Conservation (phyloP, 2,888 invertebrate species). For the Neoaliturus tenellus region DNA sequence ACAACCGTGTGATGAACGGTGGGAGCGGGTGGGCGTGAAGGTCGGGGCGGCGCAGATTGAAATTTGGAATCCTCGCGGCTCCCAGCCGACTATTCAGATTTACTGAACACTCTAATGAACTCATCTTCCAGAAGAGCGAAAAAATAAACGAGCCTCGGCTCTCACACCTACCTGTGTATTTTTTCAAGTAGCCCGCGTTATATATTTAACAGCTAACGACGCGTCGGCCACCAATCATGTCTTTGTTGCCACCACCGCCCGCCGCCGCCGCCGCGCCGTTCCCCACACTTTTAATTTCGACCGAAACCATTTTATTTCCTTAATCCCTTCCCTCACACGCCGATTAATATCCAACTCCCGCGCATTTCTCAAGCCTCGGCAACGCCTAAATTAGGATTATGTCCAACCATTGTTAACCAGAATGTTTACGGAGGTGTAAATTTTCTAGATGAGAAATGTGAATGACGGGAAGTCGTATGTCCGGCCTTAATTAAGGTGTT, state of each 20-base stretch:
- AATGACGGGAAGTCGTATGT: not conserved
- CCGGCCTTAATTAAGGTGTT: not conserved
- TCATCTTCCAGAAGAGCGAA: constrained; percentile 31
- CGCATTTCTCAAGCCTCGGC: not conserved
- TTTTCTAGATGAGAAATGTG: not conserved
- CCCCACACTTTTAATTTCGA: constrained; percentile 28
- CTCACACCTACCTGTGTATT: constrained; percentile 45
- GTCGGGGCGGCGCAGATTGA: not conserved
- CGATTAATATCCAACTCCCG: constrained; percentile 29
- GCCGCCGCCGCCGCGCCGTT: not conserved
- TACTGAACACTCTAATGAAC: constrained; percentile 44
- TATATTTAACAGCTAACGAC: constrained; percentile 46
- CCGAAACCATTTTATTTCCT: not conserved
- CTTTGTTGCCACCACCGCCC: constrained; percentile 1
- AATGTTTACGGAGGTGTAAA: constrained; percentile 19
- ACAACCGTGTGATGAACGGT: constrained; percentile 18
- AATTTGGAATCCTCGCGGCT: constrained; percentile 15
- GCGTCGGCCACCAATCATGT: constrained; percentile 27
- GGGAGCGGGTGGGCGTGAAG: not conserved
- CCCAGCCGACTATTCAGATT: constrained; percentile 32
- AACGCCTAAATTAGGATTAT: constrained; percentile 38
- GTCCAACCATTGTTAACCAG: not conserved
- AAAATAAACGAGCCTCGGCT: constrained; percentile 30
- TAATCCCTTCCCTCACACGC: constrained; percentile 1
- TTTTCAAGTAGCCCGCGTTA: constrained; percentile 47